phyloP scores from a whole-genome alignment of 2,113 vertebrate genomes.

The Heterotis niloticus region DNA sequence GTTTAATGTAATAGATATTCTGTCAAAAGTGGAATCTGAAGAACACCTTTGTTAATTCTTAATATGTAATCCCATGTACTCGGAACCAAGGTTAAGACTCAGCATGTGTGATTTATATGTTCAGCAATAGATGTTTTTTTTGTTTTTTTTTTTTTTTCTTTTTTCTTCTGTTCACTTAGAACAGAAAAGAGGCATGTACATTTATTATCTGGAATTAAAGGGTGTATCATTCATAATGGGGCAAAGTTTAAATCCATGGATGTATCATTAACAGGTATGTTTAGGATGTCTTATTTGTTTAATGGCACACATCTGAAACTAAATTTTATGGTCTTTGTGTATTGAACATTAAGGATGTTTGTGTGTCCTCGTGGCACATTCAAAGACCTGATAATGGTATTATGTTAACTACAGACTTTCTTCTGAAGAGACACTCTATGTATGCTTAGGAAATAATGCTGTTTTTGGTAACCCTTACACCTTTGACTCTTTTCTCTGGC shows the following conservation, averaged over 20 bases:
- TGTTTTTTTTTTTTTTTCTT: neutral
- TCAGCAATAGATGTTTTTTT: too few species aligned
- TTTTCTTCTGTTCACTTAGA: neutral
- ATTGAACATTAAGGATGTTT: neutral
- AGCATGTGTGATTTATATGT: neutral
- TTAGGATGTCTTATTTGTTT: constrained; percentile 3
- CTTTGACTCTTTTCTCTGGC: neutral
- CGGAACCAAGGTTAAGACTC: neutral
- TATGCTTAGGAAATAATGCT: neutral
- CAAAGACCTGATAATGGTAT: neutral
- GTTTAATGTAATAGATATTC: neutral
- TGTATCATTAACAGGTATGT: neutral
- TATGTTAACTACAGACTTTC: neutral
- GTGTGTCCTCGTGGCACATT: neutral
- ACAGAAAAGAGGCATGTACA: neutral
- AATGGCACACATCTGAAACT: neutral
- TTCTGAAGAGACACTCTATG: neutral
- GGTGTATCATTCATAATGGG: neutral
- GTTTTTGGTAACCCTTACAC: neutral
- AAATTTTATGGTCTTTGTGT: neutral
- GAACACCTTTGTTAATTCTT: neutral
- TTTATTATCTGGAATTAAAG: constrained; percentile 10
- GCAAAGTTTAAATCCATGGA: too few species aligned
- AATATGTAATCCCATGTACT: neutral
- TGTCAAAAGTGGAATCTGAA: neutral